phyloP scores from a whole-genome alignment of 2,888 invertebrate species.

The Brachylomia viminalis region DNA sequence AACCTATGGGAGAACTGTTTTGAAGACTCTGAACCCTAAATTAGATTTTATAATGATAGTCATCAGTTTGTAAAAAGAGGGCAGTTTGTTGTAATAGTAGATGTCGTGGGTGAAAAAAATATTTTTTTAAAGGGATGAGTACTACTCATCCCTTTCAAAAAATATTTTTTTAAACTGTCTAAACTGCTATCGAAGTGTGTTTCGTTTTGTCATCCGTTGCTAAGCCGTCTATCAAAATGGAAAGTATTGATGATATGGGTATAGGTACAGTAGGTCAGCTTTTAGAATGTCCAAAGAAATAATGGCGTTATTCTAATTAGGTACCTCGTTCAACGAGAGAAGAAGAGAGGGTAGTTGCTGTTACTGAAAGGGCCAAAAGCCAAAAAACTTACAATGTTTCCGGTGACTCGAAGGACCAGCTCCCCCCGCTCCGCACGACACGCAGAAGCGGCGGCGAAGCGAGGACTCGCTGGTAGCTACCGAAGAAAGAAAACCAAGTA shows the following conservation, averaged over 20 bases:
- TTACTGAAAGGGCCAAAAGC: background rate
- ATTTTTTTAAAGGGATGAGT: background rate
- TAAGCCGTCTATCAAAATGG: background rate
- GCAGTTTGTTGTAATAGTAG: background rate
- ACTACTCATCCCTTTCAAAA: no score
- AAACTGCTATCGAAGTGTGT: background rate
- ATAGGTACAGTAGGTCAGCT: background rate
- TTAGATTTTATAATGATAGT: background rate
- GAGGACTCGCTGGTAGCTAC: background rate
- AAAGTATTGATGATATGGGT: background rate
- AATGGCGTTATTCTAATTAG: background rate
- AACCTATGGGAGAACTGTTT: background rate
- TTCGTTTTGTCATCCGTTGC: background rate
- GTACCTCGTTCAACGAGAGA: background rate
- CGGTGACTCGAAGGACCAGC: background rate
- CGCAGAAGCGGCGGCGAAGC: slow-evolving; percentile 22
- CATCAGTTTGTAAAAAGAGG: background rate
- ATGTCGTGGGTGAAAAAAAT: background rate
- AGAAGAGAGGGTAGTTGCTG: background rate
- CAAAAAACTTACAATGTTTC: slow-evolving; percentile 7
- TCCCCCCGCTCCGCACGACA: slow-evolving; percentile 11
- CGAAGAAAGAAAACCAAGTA: background rate
- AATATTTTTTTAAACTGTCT: background rate
- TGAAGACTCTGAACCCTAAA: background rate
- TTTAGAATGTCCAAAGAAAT: background rate